These are phyloP conservation scores for Sesia bembeciformis DNA, from an alignment of 2,888 invertebrate genomes.

Conservation along the genomic window DNA sequence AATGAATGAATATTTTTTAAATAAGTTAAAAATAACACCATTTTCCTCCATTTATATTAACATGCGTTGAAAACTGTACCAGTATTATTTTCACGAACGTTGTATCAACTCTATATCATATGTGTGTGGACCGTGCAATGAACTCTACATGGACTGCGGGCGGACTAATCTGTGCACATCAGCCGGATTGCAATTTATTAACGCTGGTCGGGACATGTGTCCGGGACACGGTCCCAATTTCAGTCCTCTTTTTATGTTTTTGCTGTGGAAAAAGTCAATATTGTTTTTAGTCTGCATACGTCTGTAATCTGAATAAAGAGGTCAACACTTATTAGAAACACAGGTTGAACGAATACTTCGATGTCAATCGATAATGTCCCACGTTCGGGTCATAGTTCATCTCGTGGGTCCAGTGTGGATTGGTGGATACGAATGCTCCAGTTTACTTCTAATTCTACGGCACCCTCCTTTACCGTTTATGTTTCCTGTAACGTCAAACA, in stretches of 20 bases:
- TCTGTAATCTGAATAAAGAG: no score
- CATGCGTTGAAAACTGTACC: neutral
- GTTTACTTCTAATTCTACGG: no score
- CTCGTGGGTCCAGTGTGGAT: no score
- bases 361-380: no score
- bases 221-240: neutral
- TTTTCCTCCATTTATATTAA: neutral
- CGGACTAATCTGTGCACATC: slow-evolving; percentile 32
- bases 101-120: slow-evolving; percentile 25
- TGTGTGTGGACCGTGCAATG: slow-evolving; percentile 28
- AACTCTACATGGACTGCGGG: slow-evolving; percentile 29
- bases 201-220: slow-evolving; percentile 25
- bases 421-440: no score
- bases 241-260: neutral
- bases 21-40: neutral
- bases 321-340: no score
- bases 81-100: neutral
- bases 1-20: neutral
- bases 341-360: no score
- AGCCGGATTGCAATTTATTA: slow-evolving; percentile 50
- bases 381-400: no score
- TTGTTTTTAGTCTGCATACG: no score
- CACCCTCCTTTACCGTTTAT: no score
- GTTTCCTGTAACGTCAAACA: no score
- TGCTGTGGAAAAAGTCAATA: no score